Evolutionary conservation across 2,797 vertebrate species (phyloP).

Genomic region (Pantherophis alleghaniensis): DNA sequence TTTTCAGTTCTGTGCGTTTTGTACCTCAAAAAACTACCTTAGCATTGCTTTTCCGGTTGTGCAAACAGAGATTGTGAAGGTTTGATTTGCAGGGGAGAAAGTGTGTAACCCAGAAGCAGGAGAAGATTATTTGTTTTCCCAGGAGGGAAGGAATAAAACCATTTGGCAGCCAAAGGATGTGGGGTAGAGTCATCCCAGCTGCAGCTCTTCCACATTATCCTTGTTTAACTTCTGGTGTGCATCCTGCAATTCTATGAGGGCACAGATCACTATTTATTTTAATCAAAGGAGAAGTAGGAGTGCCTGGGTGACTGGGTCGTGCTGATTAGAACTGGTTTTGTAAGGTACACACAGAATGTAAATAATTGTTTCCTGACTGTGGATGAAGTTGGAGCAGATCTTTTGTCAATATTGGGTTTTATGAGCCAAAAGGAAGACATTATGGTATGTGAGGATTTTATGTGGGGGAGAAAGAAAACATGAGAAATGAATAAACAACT

Average conservation of each 20-base stretch:
- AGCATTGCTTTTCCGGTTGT: not conserved
- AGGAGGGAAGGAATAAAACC: not conserved
- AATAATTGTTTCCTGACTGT: not conserved
- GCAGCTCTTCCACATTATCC: not conserved
- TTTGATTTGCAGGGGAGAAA: not conserved
- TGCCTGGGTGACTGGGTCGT: not conserved
- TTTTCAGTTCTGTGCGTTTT: not conserved
- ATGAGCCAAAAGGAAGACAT: conserved; percentile 6
- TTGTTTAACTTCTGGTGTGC: not conserved
- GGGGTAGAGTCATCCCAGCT: not conserved
- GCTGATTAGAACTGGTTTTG: conserved; percentile 1
- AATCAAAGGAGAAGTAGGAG: not conserved
- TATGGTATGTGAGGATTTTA: conserved; percentile 5
- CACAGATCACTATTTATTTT: not conserved
- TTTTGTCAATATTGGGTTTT: conserved; percentile 6
- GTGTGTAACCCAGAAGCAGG: not conserved
- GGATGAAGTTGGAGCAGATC: not conserved
- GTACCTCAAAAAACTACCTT: not conserved
- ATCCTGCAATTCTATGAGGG: not conserved
- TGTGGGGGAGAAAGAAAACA: not conserved
- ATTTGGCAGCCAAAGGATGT: not conserved
- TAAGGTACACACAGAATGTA: not conserved
- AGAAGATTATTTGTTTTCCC: not conserved
- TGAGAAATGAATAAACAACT: not conserved
- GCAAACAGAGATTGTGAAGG: not conserved